Evolutionary conservation across 2,797 vertebrate genomes (phyloP).

Genomic region (Aldrovandia affinis): DNA sequence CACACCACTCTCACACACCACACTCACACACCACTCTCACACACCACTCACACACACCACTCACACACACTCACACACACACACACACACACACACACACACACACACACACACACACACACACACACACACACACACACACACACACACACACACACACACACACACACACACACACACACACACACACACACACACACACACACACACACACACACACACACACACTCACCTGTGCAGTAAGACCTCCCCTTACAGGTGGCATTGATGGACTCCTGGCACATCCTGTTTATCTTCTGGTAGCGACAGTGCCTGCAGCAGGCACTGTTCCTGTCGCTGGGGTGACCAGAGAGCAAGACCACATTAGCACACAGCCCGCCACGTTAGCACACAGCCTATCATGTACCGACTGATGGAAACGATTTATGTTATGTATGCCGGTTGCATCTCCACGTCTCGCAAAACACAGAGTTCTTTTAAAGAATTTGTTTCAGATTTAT

Average conservation of each 20-base stretch:
- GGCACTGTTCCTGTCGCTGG: conserved; percentile 93
- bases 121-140: no score
- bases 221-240: conserved; percentile 83
- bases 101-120: no score
- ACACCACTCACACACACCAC: no score
- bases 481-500: no score
- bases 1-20: no score
- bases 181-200: background rate
- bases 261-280: conserved; percentile 93
- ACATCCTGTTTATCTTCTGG: conserved; percentile 79
- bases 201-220: background rate
- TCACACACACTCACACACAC: no score
- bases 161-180: background rate
- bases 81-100: no score
- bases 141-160: no score
- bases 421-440: no score
- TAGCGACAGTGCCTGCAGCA: conserved; percentile 89
- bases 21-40: no score
- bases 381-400: background rate
- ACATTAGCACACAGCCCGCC: background rate
- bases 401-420: background rate
- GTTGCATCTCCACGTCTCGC: no score
- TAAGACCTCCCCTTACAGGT: conserved; percentile 91
- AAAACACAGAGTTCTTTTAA: no score
- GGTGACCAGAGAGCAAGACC: background rate